Evolutionary conservation across 2,888 invertebrate genomes (phyloP), one percentile per base, ranked within the genome.

Genomic region (Chaitophorus viminalis): DNA sequence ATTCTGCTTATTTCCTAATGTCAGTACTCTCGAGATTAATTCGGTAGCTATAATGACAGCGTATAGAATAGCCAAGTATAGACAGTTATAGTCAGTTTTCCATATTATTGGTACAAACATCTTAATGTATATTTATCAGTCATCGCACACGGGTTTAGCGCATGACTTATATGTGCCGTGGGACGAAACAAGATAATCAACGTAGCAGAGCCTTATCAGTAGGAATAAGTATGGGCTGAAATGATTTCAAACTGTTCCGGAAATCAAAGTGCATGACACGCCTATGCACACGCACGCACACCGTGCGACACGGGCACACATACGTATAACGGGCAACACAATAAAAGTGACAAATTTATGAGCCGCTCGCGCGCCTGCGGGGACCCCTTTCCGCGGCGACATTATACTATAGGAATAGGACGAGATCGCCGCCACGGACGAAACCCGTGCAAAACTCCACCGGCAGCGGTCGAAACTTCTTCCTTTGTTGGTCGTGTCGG

Each of bases 301-400:
- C 29, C 14, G 31, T 46, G 31, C 70, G 70, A 70, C 70, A 29
- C 60, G 68, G 39, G 46, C 72, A 72, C 46, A 77, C 77, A n/a
- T n/a, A 72, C 77, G 78, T 31, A 87, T 72, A 86, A 86, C 86
- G 86, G 72, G 75, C 65, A 25, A 74, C 65, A 79, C 79, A 87
- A 81, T 79, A 81, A 87, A 87, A 81, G 79, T 87, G 87, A 87
- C 87, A 87, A 87, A 87, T 87, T 87, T 87, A 87, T 74, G 87
- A 87, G 87, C 39, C 74, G 68, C 86, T 77, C 77, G 31, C n/a
- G 85, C 85, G 65, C 17, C 6, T 9, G n/a, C 65, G 79, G 78
- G 79, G 78, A 86, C 85, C 85, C 85, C 85, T 86, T 86, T 86
- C 85, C 60, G 65, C 25, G 70, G 68, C 77, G 31, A 11, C 31